Evolutionary conservation across 2,888 invertebrate species (phyloP).

Genomic region (Linnaemya vulpina): DNA sequence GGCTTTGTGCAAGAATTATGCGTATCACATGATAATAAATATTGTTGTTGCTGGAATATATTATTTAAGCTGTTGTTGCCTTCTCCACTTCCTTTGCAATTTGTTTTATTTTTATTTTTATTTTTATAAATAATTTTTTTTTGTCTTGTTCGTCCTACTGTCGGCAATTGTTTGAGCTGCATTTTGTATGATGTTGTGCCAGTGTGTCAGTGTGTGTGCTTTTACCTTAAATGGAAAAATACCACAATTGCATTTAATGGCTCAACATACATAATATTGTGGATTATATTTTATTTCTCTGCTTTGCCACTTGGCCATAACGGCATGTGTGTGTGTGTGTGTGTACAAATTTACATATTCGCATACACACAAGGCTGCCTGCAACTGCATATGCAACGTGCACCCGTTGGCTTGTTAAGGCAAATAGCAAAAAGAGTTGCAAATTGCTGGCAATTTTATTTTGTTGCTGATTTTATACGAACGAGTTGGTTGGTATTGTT

Average conservation of each 20-base stretch:
- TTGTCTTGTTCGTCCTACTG: no score
- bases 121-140: no score
- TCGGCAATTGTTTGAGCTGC: conserved; percentile 39
- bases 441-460: conserved; percentile 38
- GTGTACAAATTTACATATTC: no score
- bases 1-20: conserved; percentile 27
- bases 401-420: conserved; percentile 19
- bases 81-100: conserved; percentile 10
- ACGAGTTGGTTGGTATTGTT: conserved; percentile 1
- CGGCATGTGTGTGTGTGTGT: not conserved
- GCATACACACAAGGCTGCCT: not conserved
- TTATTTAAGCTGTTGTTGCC: conserved; percentile 13
- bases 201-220: not conserved
- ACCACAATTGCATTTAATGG: conserved; percentile 63
- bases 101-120: not conserved
- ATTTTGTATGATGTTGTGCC: not conserved
- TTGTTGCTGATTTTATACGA: conserved; percentile 11
- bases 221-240: conserved; percentile 40
- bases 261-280: conserved; percentile 1
- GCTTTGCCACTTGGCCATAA: not conserved
- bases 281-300: not conserved
- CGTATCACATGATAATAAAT: conserved; percentile 44
- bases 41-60: conserved; percentile 21
- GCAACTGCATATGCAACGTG: not conserved
- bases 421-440: not conserved